Evolutionary conservation across 2,113 vertebrate species (phyloP).

Genomic region (Paramormyrops kingsleyae): DNA sequence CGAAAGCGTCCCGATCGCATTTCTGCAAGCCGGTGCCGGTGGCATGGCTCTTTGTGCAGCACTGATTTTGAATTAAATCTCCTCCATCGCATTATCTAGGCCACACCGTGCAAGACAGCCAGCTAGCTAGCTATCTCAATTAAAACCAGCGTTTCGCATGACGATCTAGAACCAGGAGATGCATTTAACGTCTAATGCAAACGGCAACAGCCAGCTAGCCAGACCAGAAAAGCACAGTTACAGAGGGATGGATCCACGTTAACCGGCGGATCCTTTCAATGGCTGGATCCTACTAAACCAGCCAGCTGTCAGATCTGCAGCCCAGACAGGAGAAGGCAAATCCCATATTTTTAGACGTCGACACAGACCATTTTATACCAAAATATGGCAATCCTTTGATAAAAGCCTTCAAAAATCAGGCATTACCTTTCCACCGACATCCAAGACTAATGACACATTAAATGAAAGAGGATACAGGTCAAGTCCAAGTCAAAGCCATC

Average conservation of each 20-base stretch:
- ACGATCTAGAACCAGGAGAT: background rate
- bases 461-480: slow-evolving; percentile 75
- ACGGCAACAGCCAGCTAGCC: background rate
- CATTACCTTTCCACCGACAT: background rate
- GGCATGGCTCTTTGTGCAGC: slow-evolving; percentile 59
- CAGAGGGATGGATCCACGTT: background rate
- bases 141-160: background rate
- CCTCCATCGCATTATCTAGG: slow-evolving; percentile 52
- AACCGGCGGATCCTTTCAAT: background rate
- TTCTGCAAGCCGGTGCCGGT: slow-evolving; percentile 52
- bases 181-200: background rate
- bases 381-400: background rate
- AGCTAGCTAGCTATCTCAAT: background rate
- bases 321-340: slow-evolving; percentile 1
- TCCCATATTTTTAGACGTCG: background rate
- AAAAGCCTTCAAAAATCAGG: background rate
- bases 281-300: background rate
- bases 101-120: slow-evolving; percentile 33
- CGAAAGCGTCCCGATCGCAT: background rate
- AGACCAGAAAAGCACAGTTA: background rate
- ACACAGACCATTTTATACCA: background rate
- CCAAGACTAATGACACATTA: slow-evolving; percentile 5
- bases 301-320: slow-evolving; percentile 18
- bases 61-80: slow-evolving; percentile 55
- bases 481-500: slow-evolving; percentile 96